phyloP scores from a whole-genome alignment of 2,888 invertebrate species.

The Mayetiola destructor region DNA sequence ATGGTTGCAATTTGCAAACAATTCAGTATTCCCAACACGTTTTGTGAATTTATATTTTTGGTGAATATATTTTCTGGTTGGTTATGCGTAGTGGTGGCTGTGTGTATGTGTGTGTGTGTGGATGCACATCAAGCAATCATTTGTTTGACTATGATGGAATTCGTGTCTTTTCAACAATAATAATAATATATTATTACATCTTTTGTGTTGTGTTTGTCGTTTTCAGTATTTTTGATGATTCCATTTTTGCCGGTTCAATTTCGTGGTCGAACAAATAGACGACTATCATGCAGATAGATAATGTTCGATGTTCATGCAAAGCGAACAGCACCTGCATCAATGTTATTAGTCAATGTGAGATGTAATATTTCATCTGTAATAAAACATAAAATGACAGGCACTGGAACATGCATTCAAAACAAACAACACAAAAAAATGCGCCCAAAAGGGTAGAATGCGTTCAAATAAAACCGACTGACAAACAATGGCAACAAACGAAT shows the following conservation, averaged over 20 bases:
- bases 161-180: not conserved
- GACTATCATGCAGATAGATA: too few relatives aligned
- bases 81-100: not conserved
- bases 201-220: not conserved
- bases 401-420: constrained; percentile 1
- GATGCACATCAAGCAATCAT: not conserved
- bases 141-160: not conserved
- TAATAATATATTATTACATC: not conserved
- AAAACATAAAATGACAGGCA: constrained; percentile 12
- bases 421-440: not conserved
- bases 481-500: not conserved
- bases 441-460: not conserved
- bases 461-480: constrained; percentile 3
- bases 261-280: constrained; percentile 12
- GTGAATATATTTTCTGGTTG: too few relatives aligned
- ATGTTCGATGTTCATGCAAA: too few relatives aligned
- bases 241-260: not conserved
- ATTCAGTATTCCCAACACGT: constrained; percentile 9
- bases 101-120: too few relatives aligned
- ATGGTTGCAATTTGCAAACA: too few relatives aligned
- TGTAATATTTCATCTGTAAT: constrained; percentile 12
- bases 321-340: constrained; percentile 1
- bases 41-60: constrained; percentile 11
- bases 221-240: not conserved
- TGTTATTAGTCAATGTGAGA: constrained; percentile 12